These are phyloP conservation scores for Albula goreensis DNA, from an alignment of 2,113 vertebrate genomes.

Conservation along the genomic window DNA sequence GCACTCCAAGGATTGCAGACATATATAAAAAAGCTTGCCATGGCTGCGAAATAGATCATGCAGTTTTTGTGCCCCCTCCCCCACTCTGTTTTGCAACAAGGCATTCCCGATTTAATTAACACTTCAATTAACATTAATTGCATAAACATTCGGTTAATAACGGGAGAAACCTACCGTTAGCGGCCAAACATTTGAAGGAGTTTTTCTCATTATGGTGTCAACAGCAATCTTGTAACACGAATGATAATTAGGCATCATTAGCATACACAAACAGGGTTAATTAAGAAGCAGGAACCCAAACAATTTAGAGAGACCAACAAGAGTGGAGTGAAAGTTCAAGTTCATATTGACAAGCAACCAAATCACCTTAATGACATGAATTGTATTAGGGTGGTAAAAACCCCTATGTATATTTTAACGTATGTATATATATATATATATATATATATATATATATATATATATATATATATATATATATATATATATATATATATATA, in stretches of 20 bases:
- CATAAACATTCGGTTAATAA: constrained; percentile 72
- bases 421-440: not conserved
- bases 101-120: constrained; percentile 72
- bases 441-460: not conserved
- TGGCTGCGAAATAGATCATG: constrained; percentile 44
- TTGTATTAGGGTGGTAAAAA: not conserved
- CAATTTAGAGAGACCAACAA: constrained; percentile 64
- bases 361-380: constrained; percentile 35
- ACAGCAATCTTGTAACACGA: constrained; percentile 73
- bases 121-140: constrained; percentile 75
- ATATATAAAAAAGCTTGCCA: constrained; percentile 11
- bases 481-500: not conserved
- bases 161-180: constrained; percentile 59
- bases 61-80: constrained; percentile 32
- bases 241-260: constrained; percentile 76
- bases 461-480: not conserved
- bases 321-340: constrained; percentile 52
- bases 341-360: constrained; percentile 48
- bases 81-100: constrained; percentile 61
- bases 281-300: constrained; percentile 62
- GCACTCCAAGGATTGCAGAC: not conserved
- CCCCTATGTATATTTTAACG: not conserved
- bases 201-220: constrained; percentile 71
- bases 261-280: constrained; percentile 71
- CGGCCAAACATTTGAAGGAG: constrained; percentile 65